Evolutionary conservation across 2,113 vertebrate species (phyloP).

Genomic region (Hymenochirus boettgeri): DNA sequence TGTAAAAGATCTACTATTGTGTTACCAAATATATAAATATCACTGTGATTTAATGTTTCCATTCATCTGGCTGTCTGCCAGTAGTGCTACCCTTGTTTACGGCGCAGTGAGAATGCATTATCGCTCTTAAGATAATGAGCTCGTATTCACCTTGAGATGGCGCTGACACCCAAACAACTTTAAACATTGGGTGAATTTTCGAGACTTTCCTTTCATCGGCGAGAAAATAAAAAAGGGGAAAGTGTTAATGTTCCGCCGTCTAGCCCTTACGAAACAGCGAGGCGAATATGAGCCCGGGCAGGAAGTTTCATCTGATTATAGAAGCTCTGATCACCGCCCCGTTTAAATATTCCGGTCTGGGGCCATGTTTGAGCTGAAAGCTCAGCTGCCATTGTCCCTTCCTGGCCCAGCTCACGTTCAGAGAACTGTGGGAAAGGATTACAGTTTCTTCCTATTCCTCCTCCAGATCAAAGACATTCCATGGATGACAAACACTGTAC

Average conservation of each 20-base stretch:
- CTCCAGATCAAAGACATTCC: constrained; percentile 84
- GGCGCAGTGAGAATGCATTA: no score
- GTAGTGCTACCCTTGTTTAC: no score
- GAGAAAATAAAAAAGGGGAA: neutral
- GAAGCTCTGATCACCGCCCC: constrained; percentile 61
- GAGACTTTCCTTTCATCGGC: neutral
- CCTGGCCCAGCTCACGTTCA: constrained; percentile 70
- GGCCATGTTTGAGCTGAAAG: constrained; percentile 55
- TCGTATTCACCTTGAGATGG: no score
- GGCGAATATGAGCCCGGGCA: constrained; percentile 25
- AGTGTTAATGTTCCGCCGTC: constrained; percentile 43
- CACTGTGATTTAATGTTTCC: no score
- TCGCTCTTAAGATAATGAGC: no score
- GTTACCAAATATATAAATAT: no score
- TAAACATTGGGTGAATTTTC: neutral
- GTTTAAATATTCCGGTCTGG: constrained; percentile 61
- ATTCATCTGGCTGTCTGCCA: no score
- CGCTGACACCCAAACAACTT: no score
- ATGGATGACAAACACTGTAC: constrained; percentile 79
- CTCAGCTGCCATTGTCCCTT: constrained; percentile 69
- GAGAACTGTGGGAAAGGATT: constrained; percentile 86
- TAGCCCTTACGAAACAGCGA: constrained; percentile 45
- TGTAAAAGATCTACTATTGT: no score
- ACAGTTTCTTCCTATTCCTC: constrained; percentile 71
- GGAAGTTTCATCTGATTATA: constrained; percentile 49